Conservation (phyloP, 2,113 vertebrate species). For the Budorcas taxicolor region DNA sequence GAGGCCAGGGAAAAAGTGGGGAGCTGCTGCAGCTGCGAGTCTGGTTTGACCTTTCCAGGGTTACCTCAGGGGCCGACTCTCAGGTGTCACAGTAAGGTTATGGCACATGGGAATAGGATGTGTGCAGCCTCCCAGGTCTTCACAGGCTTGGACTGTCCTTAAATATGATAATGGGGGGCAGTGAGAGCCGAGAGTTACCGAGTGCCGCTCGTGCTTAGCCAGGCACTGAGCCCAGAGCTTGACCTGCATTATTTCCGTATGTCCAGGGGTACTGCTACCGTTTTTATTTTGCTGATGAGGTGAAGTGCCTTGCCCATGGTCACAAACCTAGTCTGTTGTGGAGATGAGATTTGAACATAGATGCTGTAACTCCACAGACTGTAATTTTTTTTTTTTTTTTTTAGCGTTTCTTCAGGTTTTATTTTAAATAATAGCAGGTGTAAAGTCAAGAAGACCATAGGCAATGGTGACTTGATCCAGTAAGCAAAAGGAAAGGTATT, state of each 20-base stretch:
- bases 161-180: rapidly evolving
- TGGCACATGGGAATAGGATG: background rate
- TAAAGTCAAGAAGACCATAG: background rate
- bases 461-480: background rate
- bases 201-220: background rate
- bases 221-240: background rate
- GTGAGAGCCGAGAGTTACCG: background rate
- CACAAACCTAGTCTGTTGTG: background rate
- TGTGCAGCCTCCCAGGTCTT: background rate
- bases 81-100: background rate
- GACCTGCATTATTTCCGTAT: rapidly evolving
- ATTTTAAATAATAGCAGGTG: background rate
- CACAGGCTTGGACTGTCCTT: too few relatives aligned
- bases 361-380: background rate
- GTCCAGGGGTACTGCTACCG: background rate
- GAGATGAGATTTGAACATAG: background rate
- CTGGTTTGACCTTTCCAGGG: background rate
- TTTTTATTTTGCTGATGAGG: background rate
- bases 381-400: background rate
- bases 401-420: background rate
- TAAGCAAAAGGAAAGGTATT: background rate
- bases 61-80: background rate
- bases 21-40: background rate
- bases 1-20: background rate
- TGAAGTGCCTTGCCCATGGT: background rate